phyloP scores from a whole-genome alignment of 2,888 invertebrate genomes.

The Zootermopsis nevadensis region DNA sequence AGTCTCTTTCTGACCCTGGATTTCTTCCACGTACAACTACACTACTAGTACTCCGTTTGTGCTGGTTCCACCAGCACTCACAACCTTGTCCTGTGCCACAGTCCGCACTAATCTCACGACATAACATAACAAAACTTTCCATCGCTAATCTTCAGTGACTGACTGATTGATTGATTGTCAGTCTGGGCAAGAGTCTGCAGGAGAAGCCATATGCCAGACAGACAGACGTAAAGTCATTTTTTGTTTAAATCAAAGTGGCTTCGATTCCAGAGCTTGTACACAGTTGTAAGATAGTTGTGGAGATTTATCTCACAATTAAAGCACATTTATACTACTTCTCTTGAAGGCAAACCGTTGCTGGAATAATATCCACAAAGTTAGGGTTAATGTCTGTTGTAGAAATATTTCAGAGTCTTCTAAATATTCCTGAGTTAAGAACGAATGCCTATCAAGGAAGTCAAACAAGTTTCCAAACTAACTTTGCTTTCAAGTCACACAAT shows the following conservation, averaged over 20 bases:
- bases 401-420: not conserved
- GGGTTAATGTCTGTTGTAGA: not conserved
- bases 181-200: no score
- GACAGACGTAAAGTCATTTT: no score
- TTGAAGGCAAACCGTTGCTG: not conserved
- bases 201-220: no score
- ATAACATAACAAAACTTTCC: not conserved
- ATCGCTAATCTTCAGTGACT: not conserved
- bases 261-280: no score
- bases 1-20: no score
- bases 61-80: constrained; percentile 1
- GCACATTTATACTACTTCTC: not conserved
- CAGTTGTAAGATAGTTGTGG: no score
- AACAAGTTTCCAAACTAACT: not conserved
- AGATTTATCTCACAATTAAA: not conserved
- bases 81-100: not conserved
- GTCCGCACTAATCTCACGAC: no score
- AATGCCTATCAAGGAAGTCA: not conserved
- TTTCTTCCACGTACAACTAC: no score
- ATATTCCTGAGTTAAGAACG: not conserved
- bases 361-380: not conserved
- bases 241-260: no score
- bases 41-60: no score
- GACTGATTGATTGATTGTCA: no score
- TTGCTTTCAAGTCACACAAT: constrained; percentile 18